Percentiles rank a stretch among this genome's conserved stretches.
Evolutionary conservation across 2,888 invertebrate species (phyloP).

Genomic region (Glyphotaelius pellucidus): DNA sequence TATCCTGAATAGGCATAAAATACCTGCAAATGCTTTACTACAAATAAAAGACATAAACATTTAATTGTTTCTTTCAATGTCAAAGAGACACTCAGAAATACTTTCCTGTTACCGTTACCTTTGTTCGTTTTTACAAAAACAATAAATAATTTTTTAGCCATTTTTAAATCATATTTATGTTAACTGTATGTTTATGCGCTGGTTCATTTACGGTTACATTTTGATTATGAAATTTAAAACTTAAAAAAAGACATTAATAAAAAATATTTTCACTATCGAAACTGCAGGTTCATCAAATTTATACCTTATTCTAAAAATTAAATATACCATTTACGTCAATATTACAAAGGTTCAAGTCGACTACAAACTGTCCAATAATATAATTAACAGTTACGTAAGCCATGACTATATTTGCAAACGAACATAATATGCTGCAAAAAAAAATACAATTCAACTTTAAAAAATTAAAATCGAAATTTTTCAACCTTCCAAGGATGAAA

Average conservation of each 20-base stretch:
- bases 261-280: too few species aligned
- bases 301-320: too few species aligned
- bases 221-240: too few species aligned
- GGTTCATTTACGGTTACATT: too few species aligned
- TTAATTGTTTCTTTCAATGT: not conserved
- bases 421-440: not conserved
- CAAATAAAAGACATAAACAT: not conserved
- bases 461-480: not conserved
- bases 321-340: too few species aligned
- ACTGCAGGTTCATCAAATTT: too few species aligned
- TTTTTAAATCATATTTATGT: too few species aligned
- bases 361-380: not conserved
- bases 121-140: too few species aligned
- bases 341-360: not conserved
- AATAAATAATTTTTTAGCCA: too few species aligned
- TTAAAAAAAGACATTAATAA: too few species aligned
- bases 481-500: constrained; percentile 86
- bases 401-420: not conserved
- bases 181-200: too few species aligned
- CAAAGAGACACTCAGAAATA: not conserved
- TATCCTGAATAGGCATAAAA: constrained; percentile 73
- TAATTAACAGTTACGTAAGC: not conserved
- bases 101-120: constrained; percentile 68
- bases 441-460: too few species aligned
- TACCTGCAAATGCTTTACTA: not conserved